Conservation (phyloP, 2,888 invertebrate genomes). For the Entomobrya multifasciata region DNA sequence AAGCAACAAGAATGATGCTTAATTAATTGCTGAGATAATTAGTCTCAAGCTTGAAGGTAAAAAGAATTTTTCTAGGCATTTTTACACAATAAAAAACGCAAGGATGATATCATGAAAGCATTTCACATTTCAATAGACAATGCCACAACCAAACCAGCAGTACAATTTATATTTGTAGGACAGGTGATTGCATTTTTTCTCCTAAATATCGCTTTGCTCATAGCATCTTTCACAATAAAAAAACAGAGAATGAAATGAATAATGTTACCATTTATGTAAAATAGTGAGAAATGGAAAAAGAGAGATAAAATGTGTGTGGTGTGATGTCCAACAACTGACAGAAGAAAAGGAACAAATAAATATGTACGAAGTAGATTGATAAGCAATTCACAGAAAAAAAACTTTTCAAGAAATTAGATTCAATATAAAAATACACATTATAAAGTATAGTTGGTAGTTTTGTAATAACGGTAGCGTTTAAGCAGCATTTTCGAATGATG, state of each 20-base stretch:
- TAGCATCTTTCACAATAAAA: slow-evolving; percentile 52
- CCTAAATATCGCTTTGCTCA: slow-evolving; percentile 31
- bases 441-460: neutral
- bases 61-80: slow-evolving; percentile 48
- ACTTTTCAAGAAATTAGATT: slow-evolving; percentile 9
- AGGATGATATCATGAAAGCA: slow-evolving; percentile 33
- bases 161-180: neutral
- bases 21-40: slow-evolving; percentile 79
- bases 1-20: slow-evolving; percentile 77
- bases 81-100: slow-evolving; percentile 65
- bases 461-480: neutral
- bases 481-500: slow-evolving; percentile 37
- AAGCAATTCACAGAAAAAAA: neutral
- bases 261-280: slow-evolving; percentile 68
- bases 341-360: slow-evolving; percentile 43
- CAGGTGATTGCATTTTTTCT: slow-evolving; percentile 53
- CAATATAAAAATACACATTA: slow-evolving; percentile 1
- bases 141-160: too few species aligned
- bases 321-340: slow-evolving; percentile 59
- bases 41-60: slow-evolving; percentile 74
- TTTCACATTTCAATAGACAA: too few species aligned
- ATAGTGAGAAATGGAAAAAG: slow-evolving; percentile 34
- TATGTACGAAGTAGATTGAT: neutral
- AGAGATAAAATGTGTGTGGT: slow-evolving; percentile 57
- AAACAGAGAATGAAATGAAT: slow-evolving; percentile 42